A percentile compares a stretch with the other conserved stretches of the same genome.
Conservation (phyloP, 2,888 invertebrate species). For the Protonemura montana region DNA sequence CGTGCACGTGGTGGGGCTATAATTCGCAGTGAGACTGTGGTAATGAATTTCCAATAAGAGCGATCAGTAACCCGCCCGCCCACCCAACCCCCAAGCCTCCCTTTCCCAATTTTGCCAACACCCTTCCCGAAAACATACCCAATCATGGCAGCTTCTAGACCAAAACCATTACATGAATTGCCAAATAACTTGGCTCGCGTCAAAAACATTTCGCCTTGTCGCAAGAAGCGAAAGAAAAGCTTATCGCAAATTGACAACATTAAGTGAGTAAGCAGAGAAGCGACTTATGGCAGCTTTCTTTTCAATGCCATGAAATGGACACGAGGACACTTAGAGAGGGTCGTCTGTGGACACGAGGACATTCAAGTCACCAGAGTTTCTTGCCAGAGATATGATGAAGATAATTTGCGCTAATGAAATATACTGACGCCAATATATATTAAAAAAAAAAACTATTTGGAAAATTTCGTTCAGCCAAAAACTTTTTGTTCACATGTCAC, state of each 20-base stretch:
- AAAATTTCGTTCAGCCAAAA: too few species aligned
- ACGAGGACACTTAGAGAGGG: background rate
- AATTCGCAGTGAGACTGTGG: conserved; percentile 36
- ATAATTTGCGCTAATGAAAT: background rate
- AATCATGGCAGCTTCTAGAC: conserved; percentile 8
- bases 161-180: conserved; percentile 22
- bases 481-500: background rate
- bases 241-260: conserved; percentile 16
- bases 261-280: background rate
- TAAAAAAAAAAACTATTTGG: too few species aligned
- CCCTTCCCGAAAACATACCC: conserved; percentile 21
- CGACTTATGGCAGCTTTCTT: background rate
- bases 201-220: conserved; percentile 7
- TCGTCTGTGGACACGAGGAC: background rate
- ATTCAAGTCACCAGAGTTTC: background rate
- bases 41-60: conserved; percentile 45
- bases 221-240: background rate
- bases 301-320: background rate
- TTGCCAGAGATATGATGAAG: background rate
- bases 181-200: background rate
- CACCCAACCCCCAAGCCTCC: too few species aligned
- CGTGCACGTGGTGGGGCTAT: conserved; percentile 32
- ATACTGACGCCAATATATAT: background rate
- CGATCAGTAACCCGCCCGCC: conserved; percentile 25
- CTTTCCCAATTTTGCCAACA: background rate